Base-by-base conservation (phyloP, 1,140 invertebrate genomes). In the Penaeus indicus region DNA sequence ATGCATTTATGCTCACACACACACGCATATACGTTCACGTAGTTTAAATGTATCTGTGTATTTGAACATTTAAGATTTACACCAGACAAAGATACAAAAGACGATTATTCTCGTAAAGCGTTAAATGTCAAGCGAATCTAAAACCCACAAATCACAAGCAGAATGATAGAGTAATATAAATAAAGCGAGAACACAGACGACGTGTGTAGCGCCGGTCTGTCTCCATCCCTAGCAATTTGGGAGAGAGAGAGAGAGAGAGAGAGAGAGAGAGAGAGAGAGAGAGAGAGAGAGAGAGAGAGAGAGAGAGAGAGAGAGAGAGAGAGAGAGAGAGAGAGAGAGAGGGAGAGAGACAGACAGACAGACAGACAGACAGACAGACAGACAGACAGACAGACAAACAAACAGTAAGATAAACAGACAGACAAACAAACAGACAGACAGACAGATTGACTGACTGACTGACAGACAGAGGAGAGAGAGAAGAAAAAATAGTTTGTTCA, bases 271-370 rank as follows among this genome's bases (percentile, higher is more conserved):
- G n/a, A 72, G 69, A 72, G 69, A 72, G 69, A 72, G 69, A 72
- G 69, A 72, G 69, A 72, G 69, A 72, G 69, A 72, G 69, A 72
- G 69, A 72, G 69, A 72, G 69, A 72, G 69, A 72, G 69, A 72
- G 69, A 72, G 69, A 72, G 69, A 72, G 11, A 72, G 69, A 72
- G 10, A 75, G 38, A 75, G 1, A 19, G 38, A 27, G 19, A 75
- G 8, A 27, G 0, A 75, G n/a, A 75, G 25, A 75, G 25, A 75
- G 19, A 75, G 10, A n/a, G 19, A 75, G 69, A 75, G 1, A 47
- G 47, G 5, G 1, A 47, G 47, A 47, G 1, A 47, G 47, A 47
- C 7, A 47, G 47, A 47, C 0, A 47, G 4, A 47, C 7, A 47
- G 47, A 47, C 7, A 47, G 4, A 47, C 7, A 47, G 1, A 47